Conservation (phyloP, 2,797 vertebrate species). For the Heterohyrax brucei region DNA sequence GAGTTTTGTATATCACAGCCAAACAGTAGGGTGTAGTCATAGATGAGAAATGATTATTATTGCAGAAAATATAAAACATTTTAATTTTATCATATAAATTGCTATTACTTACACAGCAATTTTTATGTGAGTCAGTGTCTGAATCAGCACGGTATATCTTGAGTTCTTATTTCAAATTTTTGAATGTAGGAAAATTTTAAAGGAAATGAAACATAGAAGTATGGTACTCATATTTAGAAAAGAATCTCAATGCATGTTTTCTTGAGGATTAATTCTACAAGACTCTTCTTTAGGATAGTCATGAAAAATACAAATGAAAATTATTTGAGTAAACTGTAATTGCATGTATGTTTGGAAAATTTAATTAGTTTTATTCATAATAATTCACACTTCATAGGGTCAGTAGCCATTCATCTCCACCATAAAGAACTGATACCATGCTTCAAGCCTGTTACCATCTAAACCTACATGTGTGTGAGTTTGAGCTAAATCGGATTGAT, state of each 20-base stretch:
- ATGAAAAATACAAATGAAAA: not conserved
- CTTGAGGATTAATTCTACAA: not conserved
- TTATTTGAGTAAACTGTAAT: not conserved
- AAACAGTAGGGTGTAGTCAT: not conserved
- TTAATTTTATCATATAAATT: not conserved
- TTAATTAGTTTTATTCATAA: not conserved
- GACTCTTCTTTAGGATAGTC: not conserved
- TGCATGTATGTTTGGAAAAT: not conserved
- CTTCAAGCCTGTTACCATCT: not conserved
- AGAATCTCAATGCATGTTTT: not conserved
- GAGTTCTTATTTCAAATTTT: not conserved
- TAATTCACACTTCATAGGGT: not conserved
- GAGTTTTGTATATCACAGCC: not conserved
- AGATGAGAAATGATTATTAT: no score
- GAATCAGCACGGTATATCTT: not conserved
- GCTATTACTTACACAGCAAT: not conserved
- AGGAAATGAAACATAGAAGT: not conserved
- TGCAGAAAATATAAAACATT: not conserved
- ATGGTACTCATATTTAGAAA: not conserved
- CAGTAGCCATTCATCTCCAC: not conserved
- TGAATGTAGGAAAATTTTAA: not conserved
- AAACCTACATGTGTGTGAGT: fast-evolving
- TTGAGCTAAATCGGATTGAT: not conserved
- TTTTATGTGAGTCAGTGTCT: not conserved
- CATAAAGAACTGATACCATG: not conserved